Percentiles rank a stretch among this genome's conserved stretches.
phyloP scores from a whole-genome alignment of 2,113 vertebrate species.

The Puffinus mauretanicus region DNA sequence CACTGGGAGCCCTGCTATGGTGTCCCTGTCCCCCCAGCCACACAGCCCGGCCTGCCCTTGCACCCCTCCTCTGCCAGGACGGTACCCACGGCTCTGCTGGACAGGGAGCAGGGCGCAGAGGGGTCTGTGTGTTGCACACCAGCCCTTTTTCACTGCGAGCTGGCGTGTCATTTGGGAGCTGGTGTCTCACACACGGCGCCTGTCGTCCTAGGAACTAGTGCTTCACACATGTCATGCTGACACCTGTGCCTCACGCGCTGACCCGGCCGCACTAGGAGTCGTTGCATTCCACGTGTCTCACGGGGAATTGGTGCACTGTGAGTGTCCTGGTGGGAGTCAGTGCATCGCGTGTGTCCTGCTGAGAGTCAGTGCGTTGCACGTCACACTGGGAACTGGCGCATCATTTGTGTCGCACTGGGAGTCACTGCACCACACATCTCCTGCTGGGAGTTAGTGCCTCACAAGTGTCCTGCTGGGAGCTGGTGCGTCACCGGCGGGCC shows the following conservation, averaged over 20 bases:
- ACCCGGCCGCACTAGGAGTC: not conserved
- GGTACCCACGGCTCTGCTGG: not conserved
- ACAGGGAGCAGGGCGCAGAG: too few species aligned
- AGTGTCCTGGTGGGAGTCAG: not conserved
- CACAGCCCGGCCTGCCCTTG: not conserved
- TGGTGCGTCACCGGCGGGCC: not conserved
- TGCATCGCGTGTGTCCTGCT: not conserved
- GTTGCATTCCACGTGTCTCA: fast-evolving
- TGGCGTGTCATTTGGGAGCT: fast-evolving
- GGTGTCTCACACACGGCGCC: not conserved
- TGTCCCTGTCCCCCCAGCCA: not conserved
- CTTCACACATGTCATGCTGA: not conserved
- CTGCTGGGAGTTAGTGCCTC: not conserved
- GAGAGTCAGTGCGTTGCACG: fast-evolving
- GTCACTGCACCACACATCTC: not conserved
- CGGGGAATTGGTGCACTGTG: not conserved
- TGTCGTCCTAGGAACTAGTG: not conserved
- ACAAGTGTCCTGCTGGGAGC: not conserved
- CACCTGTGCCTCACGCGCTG: not conserved
- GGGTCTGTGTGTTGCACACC: not conserved
- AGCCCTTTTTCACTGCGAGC: not conserved
- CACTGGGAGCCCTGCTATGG: constrained; percentile 44
- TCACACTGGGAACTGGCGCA: too few species aligned
- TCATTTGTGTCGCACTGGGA: not conserved
- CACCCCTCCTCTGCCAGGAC: not conserved